Percentiles rank a stretch among this genome's conserved stretches.
phyloP scores from a whole-genome alignment of 2,888 invertebrate species.

The Hemistola chrysoprasaria region DNA sequence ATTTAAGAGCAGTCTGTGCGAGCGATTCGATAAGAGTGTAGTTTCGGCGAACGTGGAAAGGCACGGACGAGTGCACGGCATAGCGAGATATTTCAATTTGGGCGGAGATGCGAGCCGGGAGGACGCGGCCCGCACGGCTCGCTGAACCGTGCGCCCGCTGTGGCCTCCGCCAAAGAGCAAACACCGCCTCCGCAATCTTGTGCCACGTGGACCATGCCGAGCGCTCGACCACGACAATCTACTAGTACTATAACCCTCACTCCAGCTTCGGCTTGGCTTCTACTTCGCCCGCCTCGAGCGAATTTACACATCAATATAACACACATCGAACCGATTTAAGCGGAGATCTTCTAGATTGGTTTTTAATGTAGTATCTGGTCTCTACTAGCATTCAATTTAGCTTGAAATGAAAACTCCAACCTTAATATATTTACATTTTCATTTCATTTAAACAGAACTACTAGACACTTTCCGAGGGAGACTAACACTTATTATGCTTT shows the following conservation, averaged over 20 bases:
- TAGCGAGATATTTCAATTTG: conserved; percentile 77
- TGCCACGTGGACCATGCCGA: conserved; percentile 76
- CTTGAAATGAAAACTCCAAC: no score
- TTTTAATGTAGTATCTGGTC: neutral
- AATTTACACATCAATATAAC: conserved; percentile 26
- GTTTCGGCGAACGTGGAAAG: conserved; percentile 23
- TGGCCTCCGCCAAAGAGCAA: conserved; percentile 79
- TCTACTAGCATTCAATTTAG: no score
- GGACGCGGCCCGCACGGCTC: conserved; percentile 74
- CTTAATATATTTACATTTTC: no score
- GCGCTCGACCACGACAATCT: conserved; percentile 74
- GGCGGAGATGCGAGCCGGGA: conserved; percentile 77
- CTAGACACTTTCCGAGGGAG: no score
- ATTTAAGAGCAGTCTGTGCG: conserved; percentile 4
- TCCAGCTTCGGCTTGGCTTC: conserved; percentile 32
- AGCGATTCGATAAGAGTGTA: conserved; percentile 17
- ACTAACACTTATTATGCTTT: no score
- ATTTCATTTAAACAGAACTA: no score
- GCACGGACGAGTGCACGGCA: conserved; percentile 36
- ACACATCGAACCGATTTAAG: conserved; percentile 1
- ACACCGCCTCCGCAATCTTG: conserved; percentile 80
- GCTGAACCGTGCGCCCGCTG: conserved; percentile 78
- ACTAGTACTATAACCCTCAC: conserved; percentile 68
- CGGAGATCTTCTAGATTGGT: conserved; percentile 1
- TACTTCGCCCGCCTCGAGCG: conserved; percentile 14